Base-by-base conservation (phyloP, 1,140 invertebrate genomes). In the Heterodera schachtii region DNA sequence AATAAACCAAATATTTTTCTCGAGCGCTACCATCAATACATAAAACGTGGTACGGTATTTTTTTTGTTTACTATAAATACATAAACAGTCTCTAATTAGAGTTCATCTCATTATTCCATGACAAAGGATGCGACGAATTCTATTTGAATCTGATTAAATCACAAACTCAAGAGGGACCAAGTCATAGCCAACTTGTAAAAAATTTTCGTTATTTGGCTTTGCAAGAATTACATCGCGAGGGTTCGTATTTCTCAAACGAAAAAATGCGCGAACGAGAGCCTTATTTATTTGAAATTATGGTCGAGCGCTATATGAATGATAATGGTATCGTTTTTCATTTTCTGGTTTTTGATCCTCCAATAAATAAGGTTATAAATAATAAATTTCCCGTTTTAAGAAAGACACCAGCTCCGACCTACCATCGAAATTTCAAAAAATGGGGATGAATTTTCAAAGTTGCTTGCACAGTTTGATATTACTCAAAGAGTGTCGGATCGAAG, bases 211-310 rank as follows among this genome's bases (percentile, higher is more conserved):
- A 93, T 90, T 92, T 94, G 88, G 95, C 95, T 11, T 91, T 97
- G 87, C 93, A 94, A 84, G 91, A 93, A 85, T 90, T 97, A 66
- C 91, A 94, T 66, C 88, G 91, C 43, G 92, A 94, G 80, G 92
- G 94, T 64, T 91, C 92, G 44, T 97, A 97, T 90, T 97, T 97
- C 86, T 94, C 93, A 90, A 95, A 96, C 89, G 93, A 93, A 80
- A 94, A 95, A 92, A 97, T 97, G 95, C 95, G 95, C 93, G 94
- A 93, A 84, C 90, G 96, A 83, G 95, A 95, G 91, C 95, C 95
- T 1, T 91, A 95, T 75, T 90, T 97, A 0, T 97, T 95, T 91
- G 94, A 97, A 76, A 93, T 96, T 86, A 91, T 97, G 78, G 91
- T 97, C 77, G 95, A 95, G 0, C 93, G 94, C 87, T 95, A 94